Evolutionary conservation across 2,113 vertebrate genomes (phyloP), one percentile per base, ranked within the genome.

Genomic region (Strix uralensis): DNA sequence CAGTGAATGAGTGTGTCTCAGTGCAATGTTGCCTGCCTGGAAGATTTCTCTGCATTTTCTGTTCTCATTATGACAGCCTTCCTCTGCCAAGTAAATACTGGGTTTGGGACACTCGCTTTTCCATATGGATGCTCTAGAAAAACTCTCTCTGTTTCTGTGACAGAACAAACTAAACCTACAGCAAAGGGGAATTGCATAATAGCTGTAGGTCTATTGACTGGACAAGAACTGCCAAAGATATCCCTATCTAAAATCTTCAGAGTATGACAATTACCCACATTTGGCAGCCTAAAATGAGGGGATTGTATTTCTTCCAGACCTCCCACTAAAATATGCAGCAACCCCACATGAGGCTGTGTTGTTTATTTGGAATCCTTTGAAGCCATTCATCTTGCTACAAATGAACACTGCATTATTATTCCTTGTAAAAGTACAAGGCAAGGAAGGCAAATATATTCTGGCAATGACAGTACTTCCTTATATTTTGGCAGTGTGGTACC

Each of bases 361-460:
- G 81, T 88, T 88, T 85, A 58, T 7, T 69, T 63, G 70, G 84
- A 95, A 54, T 49, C 47, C 75, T 88, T 88, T 91, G 88, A 93
- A 91, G 65, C 59, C 75, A 34, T 93, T 91, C 65, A 62, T 91
- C 47, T 63, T 51, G 52, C 88, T n/a, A 34, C 54, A 69, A 71
- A 81, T 70, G 74, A 91, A 74, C 67, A 40, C 40, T 75, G 73
- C 32, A 30, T 85, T 32, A 30, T 84, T 80, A 54, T 61, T 80
- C 13, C 25, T 80, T 36, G 16, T 61, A 66, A 91, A 87, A 63
- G 55, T 25, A 46, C n/a, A 54, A 62, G 40, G 73, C 27, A 88
- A 88, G 46, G 25, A 75, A 59, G 17, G 26, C 51, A 75, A 77
- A 55, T n/a, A n/a, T 80, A 67, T 38, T 52, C 67, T 83, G 51